A percentile compares a stretch with the other conserved stretches of the same genome.
Evolutionary conservation across 2,797 vertebrate genomes (phyloP).

Genomic region (Halcyon chelicuti): DNA sequence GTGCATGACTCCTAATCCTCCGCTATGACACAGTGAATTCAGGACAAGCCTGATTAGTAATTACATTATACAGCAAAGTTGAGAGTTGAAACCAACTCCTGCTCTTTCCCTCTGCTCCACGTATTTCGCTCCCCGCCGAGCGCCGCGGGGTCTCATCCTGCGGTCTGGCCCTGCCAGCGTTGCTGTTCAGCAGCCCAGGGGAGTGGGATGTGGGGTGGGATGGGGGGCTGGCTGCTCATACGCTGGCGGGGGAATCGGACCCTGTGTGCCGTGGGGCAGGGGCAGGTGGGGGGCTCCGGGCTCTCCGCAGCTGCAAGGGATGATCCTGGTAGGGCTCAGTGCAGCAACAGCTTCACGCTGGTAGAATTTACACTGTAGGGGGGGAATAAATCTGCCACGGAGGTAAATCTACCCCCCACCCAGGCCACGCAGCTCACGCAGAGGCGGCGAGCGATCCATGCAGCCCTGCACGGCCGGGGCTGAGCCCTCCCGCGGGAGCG

Average conservation of each 20-base stretch:
- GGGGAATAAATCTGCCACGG: background rate
- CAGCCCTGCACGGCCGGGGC: background rate
- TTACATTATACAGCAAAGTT: slow-evolving; percentile 56
- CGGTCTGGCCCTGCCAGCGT: rapidly evolving
- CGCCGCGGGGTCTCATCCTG: background rate
- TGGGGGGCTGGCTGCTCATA: rapidly evolving
- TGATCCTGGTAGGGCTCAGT: background rate
- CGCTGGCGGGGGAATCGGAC: rapidly evolving
- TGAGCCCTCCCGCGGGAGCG: background rate
- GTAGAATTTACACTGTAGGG: background rate
- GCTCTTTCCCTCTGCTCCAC: background rate
- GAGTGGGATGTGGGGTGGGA: background rate
- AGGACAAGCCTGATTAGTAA: slow-evolving; percentile 64
- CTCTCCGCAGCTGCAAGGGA: background rate
- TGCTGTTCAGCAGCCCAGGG: background rate
- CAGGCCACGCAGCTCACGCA: background rate
- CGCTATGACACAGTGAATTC: slow-evolving; percentile 65
- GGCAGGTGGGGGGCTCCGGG: background rate
- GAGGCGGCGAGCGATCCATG: background rate
- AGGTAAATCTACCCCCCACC: background rate
- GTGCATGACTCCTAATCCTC: slow-evolving; percentile 68
- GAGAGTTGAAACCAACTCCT: background rate
- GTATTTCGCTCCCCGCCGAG: rapidly evolving
- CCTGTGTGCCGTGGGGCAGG: rapidly evolving
- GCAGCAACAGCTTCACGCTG: background rate